Percentiles rank a stretch among this genome's conserved stretches.
Evolutionary conservation across 2,888 invertebrate species (phyloP).

Genomic region (Timema podura): DNA sequence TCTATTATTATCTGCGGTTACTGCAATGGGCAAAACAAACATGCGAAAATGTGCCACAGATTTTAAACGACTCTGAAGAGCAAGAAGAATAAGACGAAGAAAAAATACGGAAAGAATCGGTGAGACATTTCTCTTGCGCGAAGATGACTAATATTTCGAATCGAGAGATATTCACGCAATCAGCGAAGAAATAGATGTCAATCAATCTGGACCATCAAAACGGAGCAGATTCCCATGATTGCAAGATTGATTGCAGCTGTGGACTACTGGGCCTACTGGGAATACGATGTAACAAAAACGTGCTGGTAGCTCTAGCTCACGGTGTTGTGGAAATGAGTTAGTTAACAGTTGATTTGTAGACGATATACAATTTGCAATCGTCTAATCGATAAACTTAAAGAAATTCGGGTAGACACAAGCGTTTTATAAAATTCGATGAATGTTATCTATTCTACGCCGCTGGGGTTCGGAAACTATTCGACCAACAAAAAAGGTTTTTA

Average conservation of each 20-base stretch:
- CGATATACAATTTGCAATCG: no score
- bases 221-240: constrained; percentile 20
- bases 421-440: no score
- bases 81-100: constrained; percentile 35
- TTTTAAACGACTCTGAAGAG: constrained; percentile 34
- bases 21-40: constrained; percentile 27
- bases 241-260: constrained; percentile 18
- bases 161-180: background rate
- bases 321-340: constrained; percentile 16
- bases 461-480: no score
- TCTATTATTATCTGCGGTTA: constrained; percentile 20
- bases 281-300: constrained; percentile 8
- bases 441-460: no score
- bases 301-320: constrained; percentile 37
- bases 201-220: constrained; percentile 26
- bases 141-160: constrained; percentile 28
- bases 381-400: no score
- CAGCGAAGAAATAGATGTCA: constrained; percentile 27
- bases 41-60: constrained; percentile 33
- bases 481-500: no score
- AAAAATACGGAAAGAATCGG: constrained; percentile 30
- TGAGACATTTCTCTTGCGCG: constrained; percentile 26
- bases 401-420: no score
- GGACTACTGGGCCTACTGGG: constrained; percentile 39
- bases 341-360: no score